These are phyloP conservation scores for Neolamprologus falcicula DNA, from an alignment of 2,113 vertebrate genomes.

Conservation along the genomic window DNA sequence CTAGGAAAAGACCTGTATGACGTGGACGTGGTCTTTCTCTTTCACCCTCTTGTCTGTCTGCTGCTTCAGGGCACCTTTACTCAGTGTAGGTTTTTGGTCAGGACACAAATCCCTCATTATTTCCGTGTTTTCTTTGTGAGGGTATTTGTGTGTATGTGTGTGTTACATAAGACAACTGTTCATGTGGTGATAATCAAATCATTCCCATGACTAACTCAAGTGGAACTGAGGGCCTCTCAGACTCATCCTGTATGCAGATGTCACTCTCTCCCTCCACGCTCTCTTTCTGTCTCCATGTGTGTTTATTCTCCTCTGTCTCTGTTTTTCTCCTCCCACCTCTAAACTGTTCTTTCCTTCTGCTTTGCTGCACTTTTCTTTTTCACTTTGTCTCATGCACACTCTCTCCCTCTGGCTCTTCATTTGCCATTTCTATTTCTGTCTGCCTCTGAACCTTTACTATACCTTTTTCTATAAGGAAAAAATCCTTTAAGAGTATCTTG, in stretches of 20 bases:
- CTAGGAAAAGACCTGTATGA: neutral
- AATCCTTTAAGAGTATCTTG: neutral
- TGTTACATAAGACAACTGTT: constrained; percentile 67
- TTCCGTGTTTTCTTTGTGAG: neutral
- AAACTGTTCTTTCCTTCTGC: neutral
- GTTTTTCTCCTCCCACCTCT: neutral
- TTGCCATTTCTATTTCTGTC: neutral
- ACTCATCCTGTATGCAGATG: constrained; percentile 36
- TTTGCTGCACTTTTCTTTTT: constrained; percentile 14
- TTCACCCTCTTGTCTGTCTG: neutral
- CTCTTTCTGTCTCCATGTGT: neutral
- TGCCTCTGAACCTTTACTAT: neutral
- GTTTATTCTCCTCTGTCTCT: neutral
- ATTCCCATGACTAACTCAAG: constrained; percentile 65
- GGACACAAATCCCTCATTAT: constrained; percentile 28
- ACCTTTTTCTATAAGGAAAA: neutral
- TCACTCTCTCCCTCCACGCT: neutral
- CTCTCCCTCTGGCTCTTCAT: neutral
- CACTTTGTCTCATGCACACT: neutral
- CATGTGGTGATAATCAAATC: constrained; percentile 70
- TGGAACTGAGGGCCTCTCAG: constrained; percentile 46
- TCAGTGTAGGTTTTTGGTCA: constrained; percentile 15
- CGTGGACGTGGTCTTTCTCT: neutral
- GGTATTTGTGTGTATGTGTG: neutral
- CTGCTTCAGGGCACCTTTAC: constrained; percentile 23